A percentile compares a stretch with the other conserved stretches of the same genome.
phyloP scores from a whole-genome alignment of 2,113 vertebrate genomes.

The Ciconia maguari region DNA sequence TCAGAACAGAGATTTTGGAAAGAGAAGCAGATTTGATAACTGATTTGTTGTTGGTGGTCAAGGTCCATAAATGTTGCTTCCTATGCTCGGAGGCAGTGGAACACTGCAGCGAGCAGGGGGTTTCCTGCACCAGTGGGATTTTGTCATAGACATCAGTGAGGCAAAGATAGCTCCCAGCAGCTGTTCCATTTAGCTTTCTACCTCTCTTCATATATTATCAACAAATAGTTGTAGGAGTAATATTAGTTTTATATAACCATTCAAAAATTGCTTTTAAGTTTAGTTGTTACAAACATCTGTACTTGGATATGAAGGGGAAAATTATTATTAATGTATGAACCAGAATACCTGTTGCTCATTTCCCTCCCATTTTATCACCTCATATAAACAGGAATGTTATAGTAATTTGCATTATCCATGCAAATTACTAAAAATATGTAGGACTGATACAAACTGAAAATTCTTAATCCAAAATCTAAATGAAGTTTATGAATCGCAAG shows the following conservation, averaged over 20 bases:
- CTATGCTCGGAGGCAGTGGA: neutral
- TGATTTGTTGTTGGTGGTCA: neutral
- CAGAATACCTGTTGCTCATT: neutral
- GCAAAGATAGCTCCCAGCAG: neutral
- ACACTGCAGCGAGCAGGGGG: accelerated
- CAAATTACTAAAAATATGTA: neutral
- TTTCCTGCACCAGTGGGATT: neutral
- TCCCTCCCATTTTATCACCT: neutral
- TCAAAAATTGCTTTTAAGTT: neutral
- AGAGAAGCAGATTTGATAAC: neutral
- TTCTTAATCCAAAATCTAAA: neutral
- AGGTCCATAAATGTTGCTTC: neutral
- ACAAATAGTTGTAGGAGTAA: neutral
- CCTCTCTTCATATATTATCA: neutral
- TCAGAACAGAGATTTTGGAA: neutral
- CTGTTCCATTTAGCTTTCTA: neutral
- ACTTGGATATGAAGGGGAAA: neutral
- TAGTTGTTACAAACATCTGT: neutral
- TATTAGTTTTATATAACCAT: neutral
- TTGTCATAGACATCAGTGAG: neutral
- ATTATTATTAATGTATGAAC: neutral
- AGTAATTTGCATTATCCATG: neutral
- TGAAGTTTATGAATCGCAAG: neutral
- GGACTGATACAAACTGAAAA: neutral
- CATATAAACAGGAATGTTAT: neutral